These are phyloP conservation scores for Urosaurus nigricauda DNA, from an alignment of 2,797 vertebrate genomes.

Conservation along the genomic window DNA sequence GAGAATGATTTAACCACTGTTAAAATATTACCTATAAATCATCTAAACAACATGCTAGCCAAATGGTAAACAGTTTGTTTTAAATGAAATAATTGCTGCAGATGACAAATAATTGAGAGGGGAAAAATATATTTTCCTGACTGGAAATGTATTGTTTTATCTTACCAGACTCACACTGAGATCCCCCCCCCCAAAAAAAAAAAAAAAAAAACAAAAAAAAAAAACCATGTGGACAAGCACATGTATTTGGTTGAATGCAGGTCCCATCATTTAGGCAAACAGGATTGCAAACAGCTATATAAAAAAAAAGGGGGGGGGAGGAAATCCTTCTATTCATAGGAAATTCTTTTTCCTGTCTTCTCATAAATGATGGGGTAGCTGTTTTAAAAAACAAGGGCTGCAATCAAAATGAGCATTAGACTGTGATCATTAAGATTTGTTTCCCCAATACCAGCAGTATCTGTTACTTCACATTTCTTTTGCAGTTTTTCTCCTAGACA, in stretches of 20 bases:
- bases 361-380: background rate
- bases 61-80: background rate
- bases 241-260: conserved; percentile 78
- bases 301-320: background rate
- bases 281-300: conserved; percentile 82
- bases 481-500: background rate
- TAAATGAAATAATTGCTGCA: background rate
- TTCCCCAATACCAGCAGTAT: background rate
- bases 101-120: background rate
- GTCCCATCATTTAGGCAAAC: conserved; percentile 85
- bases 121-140: background rate
- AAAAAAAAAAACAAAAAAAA: too few relatives aligned
- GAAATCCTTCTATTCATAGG: background rate
- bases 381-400: background rate
- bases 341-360: background rate
- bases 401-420: background rate
- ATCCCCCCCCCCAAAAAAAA: conserved; percentile 77
- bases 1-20: background rate
- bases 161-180: conserved; percentile 85
- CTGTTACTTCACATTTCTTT: background rate
- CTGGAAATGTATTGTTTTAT: background rate
- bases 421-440: background rate
- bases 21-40: background rate
- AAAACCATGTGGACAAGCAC: conserved; percentile 84
- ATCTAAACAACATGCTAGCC: background rate